Evolutionary conservation across 2,113 vertebrate species (phyloP), one percentile per base, ranked within the genome.

Genomic region (Etheostoma spectabile): DNA sequence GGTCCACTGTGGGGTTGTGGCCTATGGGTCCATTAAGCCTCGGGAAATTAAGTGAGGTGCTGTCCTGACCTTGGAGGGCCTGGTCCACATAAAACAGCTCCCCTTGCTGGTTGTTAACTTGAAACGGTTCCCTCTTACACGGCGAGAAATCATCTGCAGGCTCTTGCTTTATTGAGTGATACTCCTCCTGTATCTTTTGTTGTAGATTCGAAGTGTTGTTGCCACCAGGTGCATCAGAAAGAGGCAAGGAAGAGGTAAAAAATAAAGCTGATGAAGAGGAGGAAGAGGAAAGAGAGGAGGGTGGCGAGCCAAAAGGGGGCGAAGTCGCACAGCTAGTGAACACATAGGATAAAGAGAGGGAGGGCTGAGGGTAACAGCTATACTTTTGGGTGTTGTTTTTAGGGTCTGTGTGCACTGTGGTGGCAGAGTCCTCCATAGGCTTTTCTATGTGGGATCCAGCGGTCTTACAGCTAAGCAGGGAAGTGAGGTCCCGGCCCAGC

Each of bases 131-230:
- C 69, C 93, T 93, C 10, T 96, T 95, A 69, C 95, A 84, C 3
- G 96, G 94, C 0, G 94, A 94, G 72, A 96, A 96, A 84, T 96
- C 96, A 0, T 97, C 97, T 21, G 77, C 76, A 1, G 97, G 97
- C 83, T 99, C 97, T 93, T 97, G 96, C 82, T 99, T 99, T 77
- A 76, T 93, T 68, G 95, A 95, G 75, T 91, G 93, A 67, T 89
- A 87, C 82, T 94, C 38, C 0, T 94, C 94, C 0, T 84, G 93
- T 1, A 79, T n/a, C 51, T 85, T 88, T 59, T 82, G 90, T 49
- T 93, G 96, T 42, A 94, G 92, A 27, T 93, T 82, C 45, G 75
- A 60, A 4, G 75, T 51, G 65, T 89, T 91, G 71, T 70, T 52
- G 42, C n/a, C 59, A 3, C 51, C 66, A 4, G 73, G 33, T 80